These are phyloP conservation scores for Microtus oregoni DNA, from an alignment of 2,113 vertebrate species.

Conservation along the genomic window DNA sequence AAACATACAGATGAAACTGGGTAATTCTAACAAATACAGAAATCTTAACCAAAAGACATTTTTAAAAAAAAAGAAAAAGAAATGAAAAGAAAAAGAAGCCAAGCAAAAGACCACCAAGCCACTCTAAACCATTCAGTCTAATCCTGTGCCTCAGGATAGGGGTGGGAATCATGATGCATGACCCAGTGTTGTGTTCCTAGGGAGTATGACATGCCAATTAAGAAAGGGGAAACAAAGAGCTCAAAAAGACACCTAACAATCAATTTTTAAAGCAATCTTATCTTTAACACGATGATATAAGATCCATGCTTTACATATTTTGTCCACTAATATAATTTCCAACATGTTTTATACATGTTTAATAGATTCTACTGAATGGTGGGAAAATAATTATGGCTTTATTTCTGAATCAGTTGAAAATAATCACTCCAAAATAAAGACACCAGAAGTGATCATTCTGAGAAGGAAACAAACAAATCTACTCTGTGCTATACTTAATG, in stretches of 20 bases:
- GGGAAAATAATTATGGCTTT: not conserved
- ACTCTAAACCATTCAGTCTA: no score
- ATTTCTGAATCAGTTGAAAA: constrained; percentile 16
- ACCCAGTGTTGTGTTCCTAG: fast-evolving
- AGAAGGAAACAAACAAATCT: not conserved
- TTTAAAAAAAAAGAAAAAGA: not conserved
- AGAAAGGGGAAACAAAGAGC: not conserved
- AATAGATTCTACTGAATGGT: not conserved
- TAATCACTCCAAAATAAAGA: not conserved
- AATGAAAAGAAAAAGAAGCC: not conserved
- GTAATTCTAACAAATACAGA: not conserved
- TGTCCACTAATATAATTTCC: not conserved
- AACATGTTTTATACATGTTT: not conserved
- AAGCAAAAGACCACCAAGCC: not conserved
- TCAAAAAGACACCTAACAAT: not conserved
- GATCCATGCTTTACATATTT: not conserved
- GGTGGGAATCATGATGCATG: not conserved
- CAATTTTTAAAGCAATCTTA: not conserved
- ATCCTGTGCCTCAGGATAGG: fast-evolving
- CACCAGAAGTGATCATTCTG: not conserved
- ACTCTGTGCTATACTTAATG: not conserved
- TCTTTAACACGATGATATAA: not conserved
- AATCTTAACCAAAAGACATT: not conserved
- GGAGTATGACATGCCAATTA: fast-evolving
- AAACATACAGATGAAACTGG: not conserved